Evolutionary conservation across 2,888 invertebrate genomes (phyloP), one percentile per base, ranked within the genome.

Genomic region (Drosophila quinaria): DNA sequence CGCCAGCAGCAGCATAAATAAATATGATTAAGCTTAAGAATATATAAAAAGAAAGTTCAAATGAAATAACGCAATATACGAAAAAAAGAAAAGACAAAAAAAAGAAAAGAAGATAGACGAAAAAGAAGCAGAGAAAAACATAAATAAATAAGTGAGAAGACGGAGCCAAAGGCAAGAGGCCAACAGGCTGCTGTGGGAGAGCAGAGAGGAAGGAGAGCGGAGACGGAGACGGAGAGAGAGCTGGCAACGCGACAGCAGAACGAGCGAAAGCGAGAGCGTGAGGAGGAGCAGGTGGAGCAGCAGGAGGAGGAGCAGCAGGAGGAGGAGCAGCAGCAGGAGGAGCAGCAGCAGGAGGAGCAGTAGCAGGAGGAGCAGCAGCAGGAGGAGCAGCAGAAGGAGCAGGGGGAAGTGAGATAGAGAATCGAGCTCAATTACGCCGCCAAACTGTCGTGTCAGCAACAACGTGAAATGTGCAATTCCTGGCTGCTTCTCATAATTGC

Each of bases 381-480:
- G 33, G 0, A 33, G 33, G 0, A 33, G 33, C 10, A 33, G 33
- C 0, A 25, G 50, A 19, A 49, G 11, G 29, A 35, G 55, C 41
- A 29, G 37, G 17, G 17, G 10, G 58, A 61, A 50, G 42, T 62
- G 60, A 75, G 74, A 64, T 33, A 76, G 73, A 78, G 89, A 86
- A 85, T 84, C 74, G 84, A 85, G 84, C 84, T 87, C 84, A 85
- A 85, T 85, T 85, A 85, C 84, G 84, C 84, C 84, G 84, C 87
- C 87, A 85, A 85, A 87, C 84, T 85, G 84, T 85, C 84, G 84
- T 84, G 84, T 85, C 84, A 85, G 88, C 86, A 90, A 85, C 81
- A 90, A 91, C 92, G 92, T 92, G 93, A 93, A 92, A 93, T 93
- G 93, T 91, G 90, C 92, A 92, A 92, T 91, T 91, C 92, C 91